A percentile compares a stretch with the other conserved stretches of the same genome.
phyloP scores from a whole-genome alignment of 1,140 invertebrate species.

The Drosophila kikkawai region DNA sequence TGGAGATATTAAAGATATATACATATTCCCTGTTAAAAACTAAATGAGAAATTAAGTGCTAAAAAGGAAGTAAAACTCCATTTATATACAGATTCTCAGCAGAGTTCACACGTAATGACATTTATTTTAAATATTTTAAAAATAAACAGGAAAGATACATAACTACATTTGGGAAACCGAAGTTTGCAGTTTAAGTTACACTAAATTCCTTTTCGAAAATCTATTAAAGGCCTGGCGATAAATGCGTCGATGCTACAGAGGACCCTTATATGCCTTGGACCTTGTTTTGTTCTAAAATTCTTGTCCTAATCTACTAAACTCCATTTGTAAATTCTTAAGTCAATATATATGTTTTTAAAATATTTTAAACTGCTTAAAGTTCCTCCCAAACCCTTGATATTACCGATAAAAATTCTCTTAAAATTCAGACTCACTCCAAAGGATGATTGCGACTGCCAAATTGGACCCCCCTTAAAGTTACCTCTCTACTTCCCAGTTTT shows the following conservation, averaged over 20 bases:
- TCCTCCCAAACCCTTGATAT: too few species aligned
- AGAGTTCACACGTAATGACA: too few species aligned
- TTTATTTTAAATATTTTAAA: too few species aligned
- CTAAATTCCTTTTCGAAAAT: background rate
- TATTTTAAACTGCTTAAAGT: background rate
- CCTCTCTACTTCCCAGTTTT: conserved; percentile 3
- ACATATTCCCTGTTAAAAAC: background rate
- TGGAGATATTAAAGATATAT: background rate
- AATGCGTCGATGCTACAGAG: background rate
- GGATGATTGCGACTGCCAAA: conserved; percentile 9
- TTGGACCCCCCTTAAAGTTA: background rate
- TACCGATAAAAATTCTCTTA: too few species aligned
- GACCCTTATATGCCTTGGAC: background rate
- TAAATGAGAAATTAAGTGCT: background rate
- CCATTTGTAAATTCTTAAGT: background rate
- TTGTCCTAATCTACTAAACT: background rate
- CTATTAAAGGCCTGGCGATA: background rate
- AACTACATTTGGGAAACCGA: too few species aligned
- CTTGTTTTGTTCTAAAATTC: background rate
- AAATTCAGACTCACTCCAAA: background rate
- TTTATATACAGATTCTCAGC: background rate
- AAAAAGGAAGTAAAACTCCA: background rate
- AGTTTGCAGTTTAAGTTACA: too few species aligned
- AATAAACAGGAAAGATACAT: too few species aligned
- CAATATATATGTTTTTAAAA: background rate